Base-by-base conservation (phyloP, 2,888 invertebrate species). In the Cantharis rustica region DNA sequence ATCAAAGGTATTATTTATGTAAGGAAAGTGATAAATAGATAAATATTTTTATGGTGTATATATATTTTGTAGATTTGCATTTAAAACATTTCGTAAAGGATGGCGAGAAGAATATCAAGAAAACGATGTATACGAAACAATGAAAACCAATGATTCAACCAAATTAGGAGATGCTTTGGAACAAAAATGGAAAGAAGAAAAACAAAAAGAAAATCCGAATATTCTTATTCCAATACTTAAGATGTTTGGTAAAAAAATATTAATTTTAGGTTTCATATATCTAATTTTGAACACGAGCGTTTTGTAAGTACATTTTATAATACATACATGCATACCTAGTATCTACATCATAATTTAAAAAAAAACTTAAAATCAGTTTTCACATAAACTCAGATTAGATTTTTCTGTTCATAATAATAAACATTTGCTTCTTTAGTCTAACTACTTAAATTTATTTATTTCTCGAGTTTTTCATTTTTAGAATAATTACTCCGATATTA, bases 1-100 rank as follows among this genome's bases (percentile, higher is more conserved):
- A 20, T 93, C 94, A 2, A 90, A 91, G 80, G 87, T 92, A 82
- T 91, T 91, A 76, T 94, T 91, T 86, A 91, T 93, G 94, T 95
- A 88, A 91, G 92, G 89, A 20, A 64, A 64, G n/a, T 26, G 10
- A 26, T 15, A 16, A 10, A 11, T 11, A 11, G 10, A 11, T 64
- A 64, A 23, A 20, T 20, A 17, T 64, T n/a, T 20, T 64, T 10
- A 16, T 2, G 3, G 5, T 23, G 20, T 0, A 7, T 7, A 17
- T 16, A 16, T 2, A 15, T 11, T 3, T 71, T 17, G 3, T 31
- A 77, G 77, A 68, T 77, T 77, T 64, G 62, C 77, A n/a, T 75
- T 31, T 68, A 47, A 71, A 87, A 77, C 74, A 7, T 90, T 90
- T 83, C 90, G 90, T 85, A 89, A 91, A 76, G 94, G 94, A 7